phyloP scores from a whole-genome alignment of 2,113 vertebrate genomes.

The Nyctereutes procyonoides region DNA sequence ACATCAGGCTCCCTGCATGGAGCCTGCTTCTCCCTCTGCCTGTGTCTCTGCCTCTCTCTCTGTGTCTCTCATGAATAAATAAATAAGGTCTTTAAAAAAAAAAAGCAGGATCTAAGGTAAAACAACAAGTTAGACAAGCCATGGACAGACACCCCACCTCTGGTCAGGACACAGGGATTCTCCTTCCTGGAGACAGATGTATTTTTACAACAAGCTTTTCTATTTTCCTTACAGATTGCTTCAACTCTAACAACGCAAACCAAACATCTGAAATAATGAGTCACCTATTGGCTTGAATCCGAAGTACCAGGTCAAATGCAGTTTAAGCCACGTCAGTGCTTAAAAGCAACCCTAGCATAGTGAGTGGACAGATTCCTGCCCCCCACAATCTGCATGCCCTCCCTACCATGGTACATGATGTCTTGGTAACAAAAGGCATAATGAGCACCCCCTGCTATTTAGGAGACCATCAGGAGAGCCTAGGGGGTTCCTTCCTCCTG shows the following conservation, averaged over 20 bases:
- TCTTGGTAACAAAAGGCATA: background rate
- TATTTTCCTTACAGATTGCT: conserved; percentile 74
- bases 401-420: background rate
- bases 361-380: background rate
- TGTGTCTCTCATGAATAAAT: too few species aligned
- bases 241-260: conserved; percentile 62
- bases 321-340: conserved; percentile 63
- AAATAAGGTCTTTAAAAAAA: too few species aligned
- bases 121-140: background rate
- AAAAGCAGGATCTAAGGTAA: conserved; percentile 8
- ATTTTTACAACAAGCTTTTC: conserved; percentile 67
- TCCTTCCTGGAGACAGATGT: conserved; percentile 56
- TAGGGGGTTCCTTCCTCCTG: background rate
- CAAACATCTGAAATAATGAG: conserved; percentile 74
- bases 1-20: too few species aligned
- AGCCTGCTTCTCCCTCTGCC: too few species aligned
- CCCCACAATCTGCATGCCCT: background rate
- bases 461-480: background rate
- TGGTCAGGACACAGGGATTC: conserved; percentile 35
- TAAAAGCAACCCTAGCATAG: background rate
- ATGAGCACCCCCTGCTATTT: background rate
- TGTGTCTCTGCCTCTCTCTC: too few species aligned
- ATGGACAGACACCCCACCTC: background rate
- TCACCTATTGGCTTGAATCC: conserved; percentile 66
- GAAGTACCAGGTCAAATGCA: conserved; percentile 70